A percentile compares a stretch with the other conserved stretches of the same genome.
Evolutionary conservation across 2,797 vertebrate genomes (phyloP).

Genomic region (Psittacula echo): DNA sequence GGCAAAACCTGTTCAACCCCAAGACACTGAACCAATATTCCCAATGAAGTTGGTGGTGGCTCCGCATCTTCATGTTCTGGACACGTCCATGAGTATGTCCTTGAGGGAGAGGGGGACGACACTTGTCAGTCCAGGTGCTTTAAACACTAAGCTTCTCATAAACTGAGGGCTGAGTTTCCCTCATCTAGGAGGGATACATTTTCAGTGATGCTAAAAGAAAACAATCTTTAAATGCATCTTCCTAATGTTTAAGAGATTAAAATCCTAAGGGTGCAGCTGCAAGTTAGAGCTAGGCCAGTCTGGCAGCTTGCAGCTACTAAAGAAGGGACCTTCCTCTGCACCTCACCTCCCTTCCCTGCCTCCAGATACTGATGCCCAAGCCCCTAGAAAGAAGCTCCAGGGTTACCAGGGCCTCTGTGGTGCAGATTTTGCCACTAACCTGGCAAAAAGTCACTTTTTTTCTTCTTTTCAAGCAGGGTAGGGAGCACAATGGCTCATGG

Average conservation of each 20-base stretch:
- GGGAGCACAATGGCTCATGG: neutral
- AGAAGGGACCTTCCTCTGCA: neutral
- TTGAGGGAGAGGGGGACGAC: neutral
- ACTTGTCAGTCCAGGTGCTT: neutral
- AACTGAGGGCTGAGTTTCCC: neutral
- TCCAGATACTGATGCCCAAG: neutral
- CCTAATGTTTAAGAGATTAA: neutral
- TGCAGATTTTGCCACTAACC: neutral
- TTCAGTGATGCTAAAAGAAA: fast-evolving
- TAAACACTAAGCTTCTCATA: neutral
- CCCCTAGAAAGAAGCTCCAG: neutral
- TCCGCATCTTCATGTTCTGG: neutral
- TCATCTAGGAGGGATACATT: neutral
- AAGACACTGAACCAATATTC: fast-evolving
- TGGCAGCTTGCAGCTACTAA: neutral
- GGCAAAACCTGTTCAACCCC: neutral
- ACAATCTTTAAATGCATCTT: neutral
- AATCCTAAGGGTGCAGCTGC: neutral
- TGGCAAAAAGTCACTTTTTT: neutral
- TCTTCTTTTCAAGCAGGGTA: neutral
- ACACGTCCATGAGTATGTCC: fast-evolving
- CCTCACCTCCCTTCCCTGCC: neutral
- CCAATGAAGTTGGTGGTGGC: neutral
- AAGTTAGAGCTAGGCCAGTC: neutral
- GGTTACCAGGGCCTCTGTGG: neutral